Evolutionary conservation across 2,797 vertebrate genomes (phyloP).

Genomic region (Odontamblyopus rebecca): DNA sequence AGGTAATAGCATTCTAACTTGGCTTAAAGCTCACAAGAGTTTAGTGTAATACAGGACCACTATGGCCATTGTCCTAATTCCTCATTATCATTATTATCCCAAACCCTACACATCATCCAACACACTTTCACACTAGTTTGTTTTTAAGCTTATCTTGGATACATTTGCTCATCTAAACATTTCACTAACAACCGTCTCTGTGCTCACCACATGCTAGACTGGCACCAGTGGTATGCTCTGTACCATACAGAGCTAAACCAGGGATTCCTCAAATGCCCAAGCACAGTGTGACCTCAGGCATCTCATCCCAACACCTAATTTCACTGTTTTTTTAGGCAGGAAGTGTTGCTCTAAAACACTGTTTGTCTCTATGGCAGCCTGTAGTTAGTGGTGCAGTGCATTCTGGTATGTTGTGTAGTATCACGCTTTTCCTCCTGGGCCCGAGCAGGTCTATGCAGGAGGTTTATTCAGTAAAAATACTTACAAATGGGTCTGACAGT

Average conservation of each 20-base stretch:
- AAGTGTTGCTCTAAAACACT: constrained; percentile 57
- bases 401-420: constrained; percentile 38
- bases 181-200: neutral
- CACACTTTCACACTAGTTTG: neutral
- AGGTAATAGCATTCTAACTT: no score
- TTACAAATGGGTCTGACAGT: neutral
- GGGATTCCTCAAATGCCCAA: constrained; percentile 29
- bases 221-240: constrained; percentile 22
- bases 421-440: constrained; percentile 41
- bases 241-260: constrained; percentile 16
- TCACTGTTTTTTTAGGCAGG: constrained; percentile 50
- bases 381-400: constrained; percentile 60
- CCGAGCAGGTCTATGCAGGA: constrained; percentile 16
- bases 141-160: neutral
- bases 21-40: no score
- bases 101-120: neutral
- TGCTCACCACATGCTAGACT: constrained; percentile 18
- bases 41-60: no score
- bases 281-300: constrained; percentile 21
- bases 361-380: constrained; percentile 49
- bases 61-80: no score
- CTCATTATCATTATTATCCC: no score
- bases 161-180: neutral
- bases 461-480: neutral
- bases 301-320: constrained; percentile 42